Base-by-base conservation (phyloP, 2,113 vertebrate genomes). In the Dasyurus viverrinus region DNA sequence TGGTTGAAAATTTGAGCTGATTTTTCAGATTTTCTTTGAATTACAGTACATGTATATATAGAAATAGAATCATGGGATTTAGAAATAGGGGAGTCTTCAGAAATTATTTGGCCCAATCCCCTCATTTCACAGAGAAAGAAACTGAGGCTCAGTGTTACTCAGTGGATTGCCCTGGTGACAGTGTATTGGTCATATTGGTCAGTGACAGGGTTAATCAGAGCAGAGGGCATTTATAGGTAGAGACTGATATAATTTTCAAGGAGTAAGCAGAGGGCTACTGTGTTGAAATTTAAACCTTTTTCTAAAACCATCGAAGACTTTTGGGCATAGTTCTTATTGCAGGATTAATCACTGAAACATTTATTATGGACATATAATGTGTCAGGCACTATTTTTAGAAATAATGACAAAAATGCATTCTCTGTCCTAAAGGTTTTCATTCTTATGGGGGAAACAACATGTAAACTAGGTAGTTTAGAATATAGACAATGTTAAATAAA, bases 1-100 rank as follows among this genome's bases (percentile, higher is more conserved):
- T 7, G 16, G 54, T 96, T 90, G 24, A 48, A 48, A 93, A 89
- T 89, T 84, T 96, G 27, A 94, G 93, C 4, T 48, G 95, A 93
- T 36, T 76, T 76, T 76, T 76, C 30, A 76, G 30, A 60, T 76
- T n/a, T n/a, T 76, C 12, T 76, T n/a, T n/a, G 14, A 36, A n/a
- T 76, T n/a, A n/a, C 16, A 76, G 36, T 76, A 76, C n/a, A n/a
- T 36, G 19, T 6, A 76, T 4, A 19, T 7, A 4, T 76, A 6
- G 60, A n/a, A 3, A 1, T n/a, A 76, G 60, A n/a, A n/a, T 76
- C 16, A 19, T 76, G 60, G 30, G 4, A 76, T 76, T n/a, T n/a
- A 76, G 60, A 76, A 76, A 76, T 76, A 36, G 60, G 6, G n/a
- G 16, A 76, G 1, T 36, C 3, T n/a, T 76, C n/a, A 36, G 11